Evolutionary conservation across 2,113 vertebrate species (phyloP), one percentile per base, ranked within the genome.

Genomic region (Brachionichthys hirsutus): DNA sequence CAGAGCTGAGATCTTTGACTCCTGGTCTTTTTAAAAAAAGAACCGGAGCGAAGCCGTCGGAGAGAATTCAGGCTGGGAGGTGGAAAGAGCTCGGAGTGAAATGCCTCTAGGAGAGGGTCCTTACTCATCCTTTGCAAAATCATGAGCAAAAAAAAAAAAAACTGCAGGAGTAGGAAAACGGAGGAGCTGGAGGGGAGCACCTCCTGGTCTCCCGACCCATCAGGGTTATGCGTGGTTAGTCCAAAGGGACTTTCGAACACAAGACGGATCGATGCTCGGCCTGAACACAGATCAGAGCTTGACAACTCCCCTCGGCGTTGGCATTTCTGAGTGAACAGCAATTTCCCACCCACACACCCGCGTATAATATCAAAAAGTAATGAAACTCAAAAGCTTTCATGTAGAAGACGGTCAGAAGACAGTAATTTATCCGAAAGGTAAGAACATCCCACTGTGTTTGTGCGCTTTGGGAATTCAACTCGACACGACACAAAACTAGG

Each of bases 21-120:
- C 62, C 57, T 15, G 9, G 16, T 15, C 19, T 64, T 83, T 81
- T 74, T 62, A 66, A 76, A 84, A 80, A 84, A 82, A 77, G 68
- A 70, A 82, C 71, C 58, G 54, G 54, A 61, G 67, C 61, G 54
- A 61, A 67, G 67, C 65, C 24, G 24, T 30, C 24, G 24, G 24
- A 56, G 65, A 18, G 59, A 68, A 62, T 73, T 67, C 63, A 24
- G 48, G 78, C 67, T 50, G 57, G 68, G 69, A 73, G 66, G 64
- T 48, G 78, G 14, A 35, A 55, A 78, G 68, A 68, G 66, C 63
- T 48, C 22, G 36, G 54, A 79, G 75, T 64, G 66, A 78, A 69
- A 78, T 79, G 87, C 85, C 86, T 89, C 51, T 66, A 84, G 87
- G 85, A 87, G 57, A 75, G 67, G 84, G 67, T 62, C 70, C 81